Percentiles rank a stretch among this genome's conserved stretches.
These are phyloP conservation scores for Moxostoma hubbsi DNA, from an alignment of 2,797 vertebrate genomes.

Conservation along the genomic window DNA sequence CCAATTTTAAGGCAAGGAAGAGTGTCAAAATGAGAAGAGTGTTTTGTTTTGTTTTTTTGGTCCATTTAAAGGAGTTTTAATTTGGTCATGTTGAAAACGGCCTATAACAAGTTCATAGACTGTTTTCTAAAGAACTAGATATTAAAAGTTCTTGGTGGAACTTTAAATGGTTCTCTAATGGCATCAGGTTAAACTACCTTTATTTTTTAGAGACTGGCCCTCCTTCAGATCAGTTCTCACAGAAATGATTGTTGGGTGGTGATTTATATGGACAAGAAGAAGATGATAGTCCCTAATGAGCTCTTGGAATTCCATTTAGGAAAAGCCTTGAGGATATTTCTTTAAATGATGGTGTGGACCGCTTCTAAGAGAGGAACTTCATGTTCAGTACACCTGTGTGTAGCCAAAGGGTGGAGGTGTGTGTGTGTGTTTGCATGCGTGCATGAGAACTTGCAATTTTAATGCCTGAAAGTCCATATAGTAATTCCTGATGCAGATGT, in stretches of 20 bases:
- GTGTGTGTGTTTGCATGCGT: neutral
- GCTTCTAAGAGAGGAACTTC: slow-evolving; percentile 6
- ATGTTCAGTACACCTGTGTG: slow-evolving; percentile 39
- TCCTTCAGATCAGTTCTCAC: slow-evolving; percentile 1
- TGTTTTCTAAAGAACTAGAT: too few species aligned
- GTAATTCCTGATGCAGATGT: neutral
- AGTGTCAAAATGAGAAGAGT: too few species aligned
- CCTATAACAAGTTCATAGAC: too few species aligned
- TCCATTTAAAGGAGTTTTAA: too few species aligned
- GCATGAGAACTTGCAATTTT: neutral
- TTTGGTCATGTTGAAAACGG: too few species aligned
- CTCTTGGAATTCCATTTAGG: slow-evolving; percentile 32
- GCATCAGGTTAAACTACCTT: too few species aligned
- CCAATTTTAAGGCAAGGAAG: too few species aligned
- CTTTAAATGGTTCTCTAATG: too few species aligned
- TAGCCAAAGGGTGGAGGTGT: slow-evolving; percentile 26
- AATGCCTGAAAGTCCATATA: neutral
- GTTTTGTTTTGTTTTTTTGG: too few species aligned
- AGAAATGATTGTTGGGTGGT: neutral
- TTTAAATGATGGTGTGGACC: slow-evolving; percentile 24
- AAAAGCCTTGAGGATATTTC: slow-evolving; percentile 33
- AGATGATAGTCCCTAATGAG: slow-evolving; percentile 26
- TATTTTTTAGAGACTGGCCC: neutral
- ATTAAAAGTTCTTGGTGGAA: too few species aligned
- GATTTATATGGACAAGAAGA: slow-evolving; percentile 29